Evolutionary conservation across 1,140 invertebrate genomes (phyloP), one percentile per base, ranked within the genome.

Genomic region (Parasteatoda tepidariorum): DNA sequence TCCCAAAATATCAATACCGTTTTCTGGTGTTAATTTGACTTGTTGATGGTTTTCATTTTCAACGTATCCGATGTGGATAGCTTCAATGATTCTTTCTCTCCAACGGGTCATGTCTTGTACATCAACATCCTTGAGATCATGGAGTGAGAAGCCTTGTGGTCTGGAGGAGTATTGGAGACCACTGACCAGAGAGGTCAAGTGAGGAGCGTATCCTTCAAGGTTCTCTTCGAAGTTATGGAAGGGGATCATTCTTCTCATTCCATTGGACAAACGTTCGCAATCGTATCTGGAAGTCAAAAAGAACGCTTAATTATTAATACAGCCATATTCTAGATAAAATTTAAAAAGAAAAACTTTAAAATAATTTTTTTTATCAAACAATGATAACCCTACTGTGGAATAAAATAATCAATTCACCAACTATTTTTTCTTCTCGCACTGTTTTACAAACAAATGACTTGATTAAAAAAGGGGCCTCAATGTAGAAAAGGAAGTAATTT

Each of bases 141-240:
- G 89, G 24, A 90, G 88, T 73, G 91, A 90, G 3, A 91, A 86
- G 1, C 89, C 86, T 13, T 67, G 88, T 4, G 91, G 90, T 83
- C 93, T 92, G 48, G 90, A 88, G 38, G 92, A 91, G 85, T 92
- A 90, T 86, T 92, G 90, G 34, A 93, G 88, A 78, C 93, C 93
- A 83, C 93, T 94, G 71, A 91, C 90, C 81, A 91, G 88, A 76
- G 90, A 90, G 83, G 93, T 86, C 55, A 86, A 68, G 86, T 92
- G 90, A 0, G 93, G 91, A 71, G 91, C 89, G 87, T 92, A 94
- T 11, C 93, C 93, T 86, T 92, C 91, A 24, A 84, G 31, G 3
- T 61, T 18, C 11, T 84, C 83, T 57, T 79, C 83, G 62, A 84
- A 84, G 30, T 84, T 84, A 30, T 84, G 83, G 75, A 84, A 84